Base-by-base conservation (phyloP, 1,140 invertebrate genomes). In the Cyclina sinensis region DNA sequence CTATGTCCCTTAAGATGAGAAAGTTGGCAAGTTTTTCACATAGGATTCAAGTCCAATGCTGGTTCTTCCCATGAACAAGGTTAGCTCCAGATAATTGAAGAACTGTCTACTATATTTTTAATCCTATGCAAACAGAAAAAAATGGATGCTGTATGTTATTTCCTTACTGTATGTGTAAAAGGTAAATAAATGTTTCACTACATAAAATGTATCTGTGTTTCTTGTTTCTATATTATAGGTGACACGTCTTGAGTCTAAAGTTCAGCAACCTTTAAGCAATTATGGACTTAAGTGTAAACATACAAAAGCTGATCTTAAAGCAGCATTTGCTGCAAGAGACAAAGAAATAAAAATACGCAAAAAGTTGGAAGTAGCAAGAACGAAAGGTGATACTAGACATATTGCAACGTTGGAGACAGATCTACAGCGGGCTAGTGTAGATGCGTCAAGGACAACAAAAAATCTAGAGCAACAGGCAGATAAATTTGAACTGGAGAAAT, bases 271-370 rank as follows among this genome's bases (percentile, higher is more conserved):
- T 14, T 82, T 95, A 1, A 91, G 90, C 76, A 92, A 92, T 76
- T 95, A 95, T 94, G 94, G 94, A 35, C 81, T 93, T 18, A 91
- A 94, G 65, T 94, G 94, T 86, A 94, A 94, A 90, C 93, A 94
- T 62, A 93, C 93, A 46, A 94, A 94, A 92, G 93, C 93, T 88
- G 94, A 95, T 54, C 76, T 95, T 35, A 94, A 94, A 76, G 89
- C 91, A 27, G 92, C 94, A 32, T 94, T 93, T 91, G 84, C 84
- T 62, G 93, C 93, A 16, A 89, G 91, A 84, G 91, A 94, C 18
- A 91, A 85, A 65, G 94, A 95, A 91, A 27, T 81, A 14, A 91
- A 88, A 46, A 93, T 93, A 81, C 92, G 91, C 83, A 94, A 92
- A 78, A 92, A 92, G 57, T 76, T 94, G 39, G 93, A 94, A 39